Evolutionary conservation across 2,113 vertebrate genomes (phyloP).

Genomic region (Brienomyrus longianalis): DNA sequence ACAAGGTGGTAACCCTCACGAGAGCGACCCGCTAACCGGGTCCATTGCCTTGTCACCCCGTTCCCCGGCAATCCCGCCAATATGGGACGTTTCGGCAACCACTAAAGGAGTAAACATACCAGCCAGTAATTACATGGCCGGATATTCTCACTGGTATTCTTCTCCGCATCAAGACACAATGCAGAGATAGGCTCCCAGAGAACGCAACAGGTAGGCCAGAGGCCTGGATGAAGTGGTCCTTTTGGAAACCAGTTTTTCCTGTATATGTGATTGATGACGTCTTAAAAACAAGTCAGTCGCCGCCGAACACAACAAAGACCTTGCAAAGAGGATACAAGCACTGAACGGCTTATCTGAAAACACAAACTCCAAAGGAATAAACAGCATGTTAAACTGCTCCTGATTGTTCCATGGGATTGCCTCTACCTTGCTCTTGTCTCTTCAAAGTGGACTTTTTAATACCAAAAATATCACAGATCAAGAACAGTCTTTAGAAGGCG

Average conservation of each 20-base stretch:
- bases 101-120: constrained; percentile 97
- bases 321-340: constrained; percentile 12
- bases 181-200: constrained; percentile 77
- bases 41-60: constrained; percentile 88
- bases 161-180: constrained; percentile 97
- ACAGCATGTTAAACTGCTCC: constrained; percentile 33
- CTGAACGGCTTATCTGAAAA: constrained; percentile 36
- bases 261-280: constrained; percentile 50
- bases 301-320: constrained; percentile 25
- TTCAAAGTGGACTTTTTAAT: constrained; percentile 56
- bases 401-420: constrained; percentile 47
- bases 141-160: constrained; percentile 98
- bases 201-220: constrained; percentile 34
- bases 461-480: constrained; percentile 56
- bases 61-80: constrained; percentile 89
- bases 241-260: constrained; percentile 44
- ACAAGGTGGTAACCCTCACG: constrained; percentile 88
- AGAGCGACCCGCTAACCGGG: constrained; percentile 83
- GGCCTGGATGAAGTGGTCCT: constrained; percentile 42
- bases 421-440: constrained; percentile 52
- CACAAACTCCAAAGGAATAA: constrained; percentile 49
- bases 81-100: constrained; percentile 95
- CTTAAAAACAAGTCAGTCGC: constrained; percentile 43
- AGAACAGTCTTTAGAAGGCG: not conserved
- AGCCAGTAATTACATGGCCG: constrained; percentile 96